phyloP scores from a whole-genome alignment of 2,888 invertebrate genomes.

The Gonocerus acuteangulatus region DNA sequence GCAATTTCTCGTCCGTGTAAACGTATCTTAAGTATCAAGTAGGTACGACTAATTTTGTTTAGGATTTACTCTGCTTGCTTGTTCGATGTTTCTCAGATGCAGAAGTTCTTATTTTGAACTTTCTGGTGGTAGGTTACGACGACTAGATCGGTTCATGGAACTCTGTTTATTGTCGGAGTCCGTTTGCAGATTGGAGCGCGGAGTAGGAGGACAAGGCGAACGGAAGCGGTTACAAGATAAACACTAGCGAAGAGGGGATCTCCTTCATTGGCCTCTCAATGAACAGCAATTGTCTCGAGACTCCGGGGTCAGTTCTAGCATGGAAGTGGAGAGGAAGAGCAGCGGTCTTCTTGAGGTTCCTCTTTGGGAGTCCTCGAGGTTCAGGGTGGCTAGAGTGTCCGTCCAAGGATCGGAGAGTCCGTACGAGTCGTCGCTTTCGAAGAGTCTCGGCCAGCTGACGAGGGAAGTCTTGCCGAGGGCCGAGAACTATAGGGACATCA shows the following conservation, averaged over 20 bases:
- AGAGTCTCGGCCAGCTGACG: conserved; percentile 60
- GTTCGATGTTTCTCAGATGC: too few species aligned
- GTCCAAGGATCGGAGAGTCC: conserved; percentile 29
- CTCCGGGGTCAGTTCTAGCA: background rate
- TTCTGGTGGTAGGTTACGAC: too few species aligned
- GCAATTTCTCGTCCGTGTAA: too few species aligned
- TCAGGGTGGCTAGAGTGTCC: conserved; percentile 33
- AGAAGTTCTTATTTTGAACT: too few species aligned
- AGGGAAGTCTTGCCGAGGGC: conserved; percentile 76
- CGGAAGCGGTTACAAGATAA: background rate
- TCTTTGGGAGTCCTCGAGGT: conserved; percentile 19
- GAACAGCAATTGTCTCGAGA: conserved; percentile 11
- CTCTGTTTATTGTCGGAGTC: too few species aligned
- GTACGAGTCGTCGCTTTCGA: conserved; percentile 45
- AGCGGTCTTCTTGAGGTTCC: conserved; percentile 20
- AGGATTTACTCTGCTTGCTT: too few species aligned
- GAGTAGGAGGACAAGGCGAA: too few species aligned
- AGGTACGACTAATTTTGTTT: too few species aligned
- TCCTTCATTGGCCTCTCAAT: background rate
- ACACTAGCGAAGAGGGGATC: background rate
- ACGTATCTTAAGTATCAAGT: too few species aligned
- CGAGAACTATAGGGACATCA: conserved; percentile 81
- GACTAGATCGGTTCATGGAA: too few species aligned
- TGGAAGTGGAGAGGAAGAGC: conserved; percentile 19
- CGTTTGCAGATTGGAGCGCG: too few species aligned